Evolutionary conservation across 2,888 invertebrate species (phyloP), one percentile per base, ranked within the genome.

Genomic region (Nasonia oneida): DNA sequence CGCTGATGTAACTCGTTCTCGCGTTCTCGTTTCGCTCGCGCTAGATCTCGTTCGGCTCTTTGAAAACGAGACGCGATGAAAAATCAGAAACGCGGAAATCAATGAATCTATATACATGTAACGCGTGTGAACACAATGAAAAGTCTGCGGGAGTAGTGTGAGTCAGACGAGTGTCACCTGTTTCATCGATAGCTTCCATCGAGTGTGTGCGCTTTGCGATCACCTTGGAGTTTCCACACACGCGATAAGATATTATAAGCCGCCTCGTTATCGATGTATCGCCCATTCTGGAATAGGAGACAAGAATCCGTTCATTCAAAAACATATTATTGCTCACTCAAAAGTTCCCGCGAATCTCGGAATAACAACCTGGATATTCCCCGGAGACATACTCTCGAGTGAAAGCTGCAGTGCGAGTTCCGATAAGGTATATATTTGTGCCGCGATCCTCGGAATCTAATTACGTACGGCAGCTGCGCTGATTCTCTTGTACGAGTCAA

Each of bases 1-100:
- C 12, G 39, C 78, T 85, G 82, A 82, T 85, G 79, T 82, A 85
- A 82, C 70, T 37, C 23, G 74, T 74, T 23, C 29, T 1, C 33
- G 64, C 42, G 76, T 81, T 81, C 70, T 76, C 73, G 4, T 74
- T 79, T 14, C 29, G 29, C n/a, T 61, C 84, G 83, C 86, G 18
- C 29, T 37, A 57, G n/a, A 33, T 76, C 33, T 57, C 8, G n/a
- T 18, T 15, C 33, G 14, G 33, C 10, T 29, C 29, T 61, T 29
- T 10, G 0, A 33, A 29, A 12, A 14, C 2, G 5, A 33, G 14
- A 14, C 4, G 67, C 14, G 67, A 33, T 33, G 3, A 67, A 29
- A 29, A 33, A 33, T 29, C 12, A 33, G 3, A 29, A 29, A 67
- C 12, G 29, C 67, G 67, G 33, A 67, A 67, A 67, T 67, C 3